Evolutionary conservation across 2,797 vertebrate species (phyloP), one percentile per base, ranked within the genome.

Genomic region (Setipinna tenuifilis): DNA sequence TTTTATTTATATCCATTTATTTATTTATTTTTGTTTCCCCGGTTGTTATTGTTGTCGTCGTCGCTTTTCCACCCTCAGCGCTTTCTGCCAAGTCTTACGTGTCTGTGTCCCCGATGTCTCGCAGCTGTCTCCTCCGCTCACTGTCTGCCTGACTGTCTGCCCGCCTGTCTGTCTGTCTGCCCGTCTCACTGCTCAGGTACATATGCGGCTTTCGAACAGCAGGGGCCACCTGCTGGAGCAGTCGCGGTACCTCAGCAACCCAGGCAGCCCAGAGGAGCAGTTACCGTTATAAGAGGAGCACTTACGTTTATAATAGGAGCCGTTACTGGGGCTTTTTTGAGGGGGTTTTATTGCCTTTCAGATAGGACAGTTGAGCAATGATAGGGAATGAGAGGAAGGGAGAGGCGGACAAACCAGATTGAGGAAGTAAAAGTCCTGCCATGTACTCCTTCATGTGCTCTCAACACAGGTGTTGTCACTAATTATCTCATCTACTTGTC

Each of bases 71-170:
- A 16, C 48, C 54, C 81, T 58, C 11, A 78, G 44, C 44, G 83
- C 81, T 87, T 10, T 83, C 71, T 84, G 86, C 86, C 71, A 41
- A 41, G 80, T 85, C 62, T 83, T 75, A 44, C 83, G 84, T 83
- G 28, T 78, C 75, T 75, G 23, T 57, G 82, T 71, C 25, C 44
- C 25, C 44, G 83, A 35, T 89, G 61, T 84, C 28, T 75, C 54
- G 61, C 58, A 68, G 61, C 44, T 86, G 82, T 83, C 87, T 17
- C 82, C 82, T 71, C 50, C 62, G 44, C 68, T 62, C 85, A 85
- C 58, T 54, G 46, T 57, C 44, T 62, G 58, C 46, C 83, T 61
- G 41, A n/a, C n/a, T n/a, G 28, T 31, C 7, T 41, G 7, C 6
- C 7, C 21, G 54, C 50, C 25, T 19, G 44, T 78, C 44, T 35